Percentiles rank a stretch among this genome's conserved stretches.
These are phyloP conservation scores for Paratrypauchen microcephalus DNA, from an alignment of 2,797 vertebrate genomes.

Conservation along the genomic window DNA sequence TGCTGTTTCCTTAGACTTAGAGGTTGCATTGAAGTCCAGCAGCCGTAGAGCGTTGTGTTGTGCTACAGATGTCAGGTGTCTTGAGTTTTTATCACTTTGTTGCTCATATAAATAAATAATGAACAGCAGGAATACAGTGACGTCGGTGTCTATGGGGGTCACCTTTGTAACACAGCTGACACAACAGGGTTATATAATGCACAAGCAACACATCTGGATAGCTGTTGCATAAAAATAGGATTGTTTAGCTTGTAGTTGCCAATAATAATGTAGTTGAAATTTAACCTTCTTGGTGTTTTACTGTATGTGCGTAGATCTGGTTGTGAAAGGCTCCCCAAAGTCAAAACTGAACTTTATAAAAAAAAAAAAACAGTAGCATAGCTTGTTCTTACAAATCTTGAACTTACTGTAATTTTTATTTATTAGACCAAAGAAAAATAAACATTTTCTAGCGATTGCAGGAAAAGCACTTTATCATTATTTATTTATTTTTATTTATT, in stretches of 20 bases:
- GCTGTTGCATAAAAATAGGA: constrained; percentile 13
- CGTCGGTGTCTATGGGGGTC: constrained; percentile 39
- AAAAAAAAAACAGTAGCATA: no score
- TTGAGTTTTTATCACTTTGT: constrained; percentile 30
- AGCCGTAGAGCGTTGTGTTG: constrained; percentile 19
- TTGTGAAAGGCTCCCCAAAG: no score
- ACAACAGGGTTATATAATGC: constrained; percentile 59
- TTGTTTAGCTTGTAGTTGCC: not conserved
- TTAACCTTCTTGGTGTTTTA: no score
- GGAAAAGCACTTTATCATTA: no score
- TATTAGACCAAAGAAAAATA: not conserved
- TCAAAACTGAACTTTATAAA: no score
- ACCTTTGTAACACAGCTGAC: constrained; percentile 60
- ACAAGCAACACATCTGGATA: constrained; percentile 18
- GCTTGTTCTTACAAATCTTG: no score
- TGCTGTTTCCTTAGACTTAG: constrained; percentile 41
- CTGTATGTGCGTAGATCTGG: no score
- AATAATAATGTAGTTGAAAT: not conserved
- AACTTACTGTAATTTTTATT: not conserved
- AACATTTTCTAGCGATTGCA: not conserved
- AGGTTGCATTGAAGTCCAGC: constrained; percentile 26
- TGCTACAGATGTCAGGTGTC: constrained; percentile 61
- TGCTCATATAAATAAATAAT: constrained; percentile 50
- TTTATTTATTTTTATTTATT: no score
- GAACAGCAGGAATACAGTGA: constrained; percentile 40